A percentile compares a stretch with the other conserved stretches of the same genome.
Evolutionary conservation across 2,797 vertebrate genomes (phyloP).

Genomic region (Ambastaia sidthimunki): DNA sequence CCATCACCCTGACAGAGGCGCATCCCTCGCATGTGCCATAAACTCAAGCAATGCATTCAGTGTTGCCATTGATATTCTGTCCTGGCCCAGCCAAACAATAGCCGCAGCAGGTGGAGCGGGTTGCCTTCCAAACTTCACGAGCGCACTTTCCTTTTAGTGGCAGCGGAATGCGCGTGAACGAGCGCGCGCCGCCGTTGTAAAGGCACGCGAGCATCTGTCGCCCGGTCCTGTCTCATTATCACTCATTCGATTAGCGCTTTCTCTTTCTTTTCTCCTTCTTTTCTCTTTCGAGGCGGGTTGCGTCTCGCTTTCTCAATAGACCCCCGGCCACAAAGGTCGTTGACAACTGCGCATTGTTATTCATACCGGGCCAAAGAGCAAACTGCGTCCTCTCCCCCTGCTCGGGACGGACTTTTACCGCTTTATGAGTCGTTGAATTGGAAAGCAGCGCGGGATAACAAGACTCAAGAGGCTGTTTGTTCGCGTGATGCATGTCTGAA

Average conservation of each 20-base stretch:
- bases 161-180: constrained; percentile 78
- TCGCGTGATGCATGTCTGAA: constrained; percentile 66
- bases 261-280: constrained; percentile 39
- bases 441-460: constrained; percentile 61
- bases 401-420: constrained; percentile 72
- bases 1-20: constrained; percentile 39
- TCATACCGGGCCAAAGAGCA: constrained; percentile 53
- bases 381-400: constrained; percentile 42
- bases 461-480: constrained; percentile 62
- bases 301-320: constrained; percentile 40
- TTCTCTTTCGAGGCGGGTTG: constrained; percentile 36
- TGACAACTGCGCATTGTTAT: constrained; percentile 69
- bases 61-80: constrained; percentile 76
- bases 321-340: constrained; percentile 39
- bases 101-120: constrained; percentile 88
- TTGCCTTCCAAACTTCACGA: constrained; percentile 76
- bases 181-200: constrained; percentile 84
- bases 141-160: constrained; percentile 68
- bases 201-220: constrained; percentile 98
- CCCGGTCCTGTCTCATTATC: constrained; percentile 87
- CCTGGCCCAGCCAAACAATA: constrained; percentile 70
- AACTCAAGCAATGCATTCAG: constrained; percentile 81
- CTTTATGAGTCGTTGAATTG: constrained; percentile 74
- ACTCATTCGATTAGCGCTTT: constrained; percentile 90
- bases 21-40: constrained; percentile 67